Conservation (phyloP, 2,888 invertebrate genomes). For the Drosophila flavopinicola region DNA sequence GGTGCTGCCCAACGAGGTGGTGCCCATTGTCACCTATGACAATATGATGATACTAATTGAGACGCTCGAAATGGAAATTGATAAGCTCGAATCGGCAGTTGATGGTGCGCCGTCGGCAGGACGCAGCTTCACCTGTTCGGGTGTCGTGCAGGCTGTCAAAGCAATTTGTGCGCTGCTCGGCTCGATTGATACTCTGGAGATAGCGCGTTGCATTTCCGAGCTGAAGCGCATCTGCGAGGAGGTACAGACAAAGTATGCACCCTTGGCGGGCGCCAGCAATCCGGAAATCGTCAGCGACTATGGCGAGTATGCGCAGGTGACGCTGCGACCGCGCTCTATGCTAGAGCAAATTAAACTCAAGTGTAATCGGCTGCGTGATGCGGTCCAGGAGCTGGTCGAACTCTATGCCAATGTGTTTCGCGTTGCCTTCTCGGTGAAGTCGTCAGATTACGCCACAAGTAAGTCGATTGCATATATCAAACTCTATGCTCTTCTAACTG, state of each 20-base stretch:
- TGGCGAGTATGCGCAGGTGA: constrained; percentile 89
- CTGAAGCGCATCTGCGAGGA: constrained; percentile 81
- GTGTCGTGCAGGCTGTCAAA: constrained; percentile 95
- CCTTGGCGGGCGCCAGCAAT: constrained; percentile 67
- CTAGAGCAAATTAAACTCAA: constrained; percentile 88
- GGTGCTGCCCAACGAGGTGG: constrained; percentile 90
- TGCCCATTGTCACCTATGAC: constrained; percentile 91
- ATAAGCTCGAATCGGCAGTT: constrained; percentile 89
- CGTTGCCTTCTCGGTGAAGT: constrained; percentile 91
- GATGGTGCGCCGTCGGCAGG: constrained; percentile 85
- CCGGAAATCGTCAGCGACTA: constrained; percentile 88
- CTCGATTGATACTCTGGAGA: constrained; percentile 94
- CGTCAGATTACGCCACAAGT: constrained; percentile 86
- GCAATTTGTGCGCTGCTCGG: constrained; percentile 95
- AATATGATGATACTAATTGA: constrained; percentile 92
- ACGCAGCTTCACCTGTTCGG: constrained; percentile 87
- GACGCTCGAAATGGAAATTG: constrained; percentile 92
- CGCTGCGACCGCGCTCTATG: constrained; percentile 86
- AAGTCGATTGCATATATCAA: constrained; percentile 64
- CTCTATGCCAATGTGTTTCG: constrained; percentile 94
- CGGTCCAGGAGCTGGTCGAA: constrained; percentile 92
- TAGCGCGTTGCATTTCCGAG: constrained; percentile 90
- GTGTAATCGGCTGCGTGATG: constrained; percentile 90
- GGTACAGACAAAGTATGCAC: constrained; percentile 76
- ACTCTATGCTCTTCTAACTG: neutral